These are phyloP conservation scores for Iguana delicatissima DNA, from an alignment of 2,797 vertebrate genomes.

Conservation along the genomic window DNA sequence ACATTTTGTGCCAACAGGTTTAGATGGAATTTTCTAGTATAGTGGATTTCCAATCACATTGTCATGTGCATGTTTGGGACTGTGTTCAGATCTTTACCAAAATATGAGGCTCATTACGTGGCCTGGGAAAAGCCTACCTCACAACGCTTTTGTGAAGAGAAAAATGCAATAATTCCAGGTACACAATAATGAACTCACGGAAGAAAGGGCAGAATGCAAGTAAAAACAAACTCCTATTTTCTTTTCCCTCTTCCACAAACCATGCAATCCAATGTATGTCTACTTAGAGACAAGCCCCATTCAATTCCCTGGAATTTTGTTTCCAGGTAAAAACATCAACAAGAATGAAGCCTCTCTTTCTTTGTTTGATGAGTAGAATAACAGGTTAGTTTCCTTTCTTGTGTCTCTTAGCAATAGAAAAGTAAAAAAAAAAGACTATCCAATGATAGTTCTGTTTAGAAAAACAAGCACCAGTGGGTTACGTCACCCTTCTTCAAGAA, in stretches of 20 bases:
- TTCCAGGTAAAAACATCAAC: not conserved
- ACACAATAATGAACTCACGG: not conserved
- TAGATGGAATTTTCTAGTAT: not conserved
- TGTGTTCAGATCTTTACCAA: not conserved
- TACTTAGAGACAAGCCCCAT: not conserved
- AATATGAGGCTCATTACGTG: not conserved
- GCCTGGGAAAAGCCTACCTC: conserved; percentile 36
- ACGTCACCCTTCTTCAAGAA: too few species aligned
- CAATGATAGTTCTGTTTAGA: not conserved
- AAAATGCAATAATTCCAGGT: not conserved
- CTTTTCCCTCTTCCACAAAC: not conserved
- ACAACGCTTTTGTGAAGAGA: not conserved
- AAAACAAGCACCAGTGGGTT: not conserved
- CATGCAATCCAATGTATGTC: not conserved
- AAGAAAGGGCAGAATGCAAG: not conserved
- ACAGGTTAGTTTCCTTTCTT: not conserved
- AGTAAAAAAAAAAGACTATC: not conserved
- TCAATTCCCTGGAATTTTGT: not conserved
- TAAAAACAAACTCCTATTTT: conserved; percentile 9
- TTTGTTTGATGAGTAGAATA: not conserved
- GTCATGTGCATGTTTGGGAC: not conserved
- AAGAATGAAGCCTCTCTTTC: not conserved
- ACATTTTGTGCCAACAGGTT: not conserved
- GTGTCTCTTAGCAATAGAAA: not conserved
- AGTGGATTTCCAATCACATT: not conserved